Percentiles rank a stretch among this genome's conserved stretches.
phyloP scores from a whole-genome alignment of 2,888 invertebrate genomes.

The Mesorhabditis sp. region DNA sequence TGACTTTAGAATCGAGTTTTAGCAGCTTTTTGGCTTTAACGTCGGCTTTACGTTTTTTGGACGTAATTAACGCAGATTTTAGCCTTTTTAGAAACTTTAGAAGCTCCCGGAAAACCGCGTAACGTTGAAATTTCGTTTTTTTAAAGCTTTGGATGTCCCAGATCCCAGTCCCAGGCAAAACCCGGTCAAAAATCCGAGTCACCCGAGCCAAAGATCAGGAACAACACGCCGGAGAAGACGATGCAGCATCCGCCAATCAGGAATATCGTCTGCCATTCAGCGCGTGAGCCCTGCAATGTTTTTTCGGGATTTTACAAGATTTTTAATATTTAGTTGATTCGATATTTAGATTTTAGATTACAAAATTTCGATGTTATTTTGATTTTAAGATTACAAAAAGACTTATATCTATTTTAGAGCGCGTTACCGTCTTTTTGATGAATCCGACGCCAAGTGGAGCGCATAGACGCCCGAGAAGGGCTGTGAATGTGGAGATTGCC shows the following conservation, averaged over 20 bases:
- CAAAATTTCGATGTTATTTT: background rate
- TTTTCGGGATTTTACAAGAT: background rate
- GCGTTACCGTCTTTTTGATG: slow-evolving; percentile 26
- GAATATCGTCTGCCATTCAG: slow-evolving; percentile 33
- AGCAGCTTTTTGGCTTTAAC: too few species aligned
- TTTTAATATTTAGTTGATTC: background rate
- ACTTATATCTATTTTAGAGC: too few species aligned
- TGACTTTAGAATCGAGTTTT: too few species aligned
- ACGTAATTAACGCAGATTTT: too few species aligned
- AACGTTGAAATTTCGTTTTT: too few species aligned
- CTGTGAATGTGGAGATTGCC: slow-evolving; percentile 40
- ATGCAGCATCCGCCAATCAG: slow-evolving; percentile 19
- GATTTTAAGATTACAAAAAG: background rate
- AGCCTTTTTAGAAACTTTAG: too few species aligned
- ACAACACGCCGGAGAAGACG: slow-evolving; percentile 27
- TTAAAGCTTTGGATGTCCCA: too few species aligned
- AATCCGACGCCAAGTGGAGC: slow-evolving; percentile 34
- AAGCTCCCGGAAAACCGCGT: too few species aligned
- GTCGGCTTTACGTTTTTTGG: too few species aligned
- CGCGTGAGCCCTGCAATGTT: slow-evolving; percentile 20
- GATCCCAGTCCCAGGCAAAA: too few species aligned
- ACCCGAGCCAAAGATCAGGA: slow-evolving; percentile 33
- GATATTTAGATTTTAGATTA: background rate
- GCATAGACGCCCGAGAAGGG: slow-evolving; percentile 30
- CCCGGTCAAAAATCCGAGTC: background rate